phyloP scores from a whole-genome alignment of 2,888 invertebrate species.

The Trachelus iudaicus region DNA sequence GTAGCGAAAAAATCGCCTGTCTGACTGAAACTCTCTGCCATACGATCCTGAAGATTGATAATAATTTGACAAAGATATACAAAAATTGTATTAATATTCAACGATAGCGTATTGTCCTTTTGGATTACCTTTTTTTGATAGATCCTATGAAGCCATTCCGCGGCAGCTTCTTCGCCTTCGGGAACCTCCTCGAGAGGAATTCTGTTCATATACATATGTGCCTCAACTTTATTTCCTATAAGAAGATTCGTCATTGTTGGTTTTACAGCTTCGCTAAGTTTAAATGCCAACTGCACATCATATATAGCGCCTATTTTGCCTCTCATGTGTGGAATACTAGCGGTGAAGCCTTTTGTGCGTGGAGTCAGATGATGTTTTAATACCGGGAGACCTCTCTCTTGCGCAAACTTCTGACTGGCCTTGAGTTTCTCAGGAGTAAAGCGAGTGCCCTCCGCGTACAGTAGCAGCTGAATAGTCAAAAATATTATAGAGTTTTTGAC shows the following conservation, averaged over 20 bases:
- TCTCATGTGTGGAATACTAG: constrained; percentile 84
- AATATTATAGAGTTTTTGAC: constrained; percentile 33
- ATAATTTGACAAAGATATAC: neutral
- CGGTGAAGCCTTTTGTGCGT: constrained; percentile 93
- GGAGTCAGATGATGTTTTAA: constrained; percentile 92
- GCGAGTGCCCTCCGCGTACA: constrained; percentile 94
- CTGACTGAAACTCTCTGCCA: constrained; percentile 78
- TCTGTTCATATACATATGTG: constrained; percentile 82
- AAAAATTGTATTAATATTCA: neutral
- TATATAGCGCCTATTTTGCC: constrained; percentile 86
- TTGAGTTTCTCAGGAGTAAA: constrained; percentile 89
- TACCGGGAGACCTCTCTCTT: constrained; percentile 84
- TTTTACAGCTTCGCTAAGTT: constrained; percentile 72
- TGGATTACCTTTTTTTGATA: constrained; percentile 81
- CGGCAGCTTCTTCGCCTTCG: constrained; percentile 77
- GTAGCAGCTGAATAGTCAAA: constrained; percentile 73
- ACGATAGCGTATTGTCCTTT: neutral
- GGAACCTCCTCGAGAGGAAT: constrained; percentile 86
- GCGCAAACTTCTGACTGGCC: constrained; percentile 88
- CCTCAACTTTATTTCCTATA: constrained; percentile 77
- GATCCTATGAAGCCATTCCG: constrained; percentile 84
- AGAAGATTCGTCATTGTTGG: constrained; percentile 85
- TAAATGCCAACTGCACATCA: constrained; percentile 83
- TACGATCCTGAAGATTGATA: constrained; percentile 71
- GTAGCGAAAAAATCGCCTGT: constrained; percentile 84